Evolutionary conservation across 2,797 vertebrate genomes (phyloP).

Genomic region (Ptychadena robeensis): DNA sequence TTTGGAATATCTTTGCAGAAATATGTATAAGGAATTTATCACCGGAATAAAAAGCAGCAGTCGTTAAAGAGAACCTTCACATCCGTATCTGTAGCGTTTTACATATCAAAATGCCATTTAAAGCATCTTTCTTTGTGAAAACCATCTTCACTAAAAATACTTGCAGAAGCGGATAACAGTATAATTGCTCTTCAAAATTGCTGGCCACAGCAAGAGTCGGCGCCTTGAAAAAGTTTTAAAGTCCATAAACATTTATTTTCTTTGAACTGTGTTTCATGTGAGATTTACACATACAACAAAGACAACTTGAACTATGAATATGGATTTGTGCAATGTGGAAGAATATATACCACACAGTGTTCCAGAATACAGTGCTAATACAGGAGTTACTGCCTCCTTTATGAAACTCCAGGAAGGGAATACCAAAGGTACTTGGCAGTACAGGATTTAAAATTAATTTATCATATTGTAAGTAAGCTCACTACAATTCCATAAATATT

Average conservation of each 20-base stretch:
- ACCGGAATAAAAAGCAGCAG: not conserved
- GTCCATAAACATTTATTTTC: constrained; percentile 14
- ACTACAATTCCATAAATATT: too few species aligned
- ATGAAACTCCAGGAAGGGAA: too few species aligned
- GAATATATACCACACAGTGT: too few species aligned
- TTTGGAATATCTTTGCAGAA: not conserved
- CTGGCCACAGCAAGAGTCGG: not conserved
- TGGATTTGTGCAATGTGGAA: too few species aligned
- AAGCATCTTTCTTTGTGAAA: not conserved
- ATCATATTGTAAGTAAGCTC: too few species aligned
- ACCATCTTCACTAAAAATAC: not conserved
- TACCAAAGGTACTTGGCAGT: too few species aligned
- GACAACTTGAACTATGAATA: too few species aligned
- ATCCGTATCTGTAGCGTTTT: not conserved
- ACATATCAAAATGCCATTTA: not conserved
- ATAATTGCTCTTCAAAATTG: constrained; percentile 16
- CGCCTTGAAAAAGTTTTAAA: constrained; percentile 5
- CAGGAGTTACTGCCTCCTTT: too few species aligned
- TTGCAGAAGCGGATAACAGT: not conserved
- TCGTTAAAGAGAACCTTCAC: not conserved
- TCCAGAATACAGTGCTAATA: too few species aligned
- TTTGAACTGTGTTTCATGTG: not conserved
- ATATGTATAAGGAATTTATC: not conserved
- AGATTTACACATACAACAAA: constrained; percentile 3
- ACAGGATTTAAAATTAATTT: too few species aligned